Evolutionary conservation across 2,888 invertebrate genomes (phyloP).

Genomic region (Drosophila imparisetae): DNA sequence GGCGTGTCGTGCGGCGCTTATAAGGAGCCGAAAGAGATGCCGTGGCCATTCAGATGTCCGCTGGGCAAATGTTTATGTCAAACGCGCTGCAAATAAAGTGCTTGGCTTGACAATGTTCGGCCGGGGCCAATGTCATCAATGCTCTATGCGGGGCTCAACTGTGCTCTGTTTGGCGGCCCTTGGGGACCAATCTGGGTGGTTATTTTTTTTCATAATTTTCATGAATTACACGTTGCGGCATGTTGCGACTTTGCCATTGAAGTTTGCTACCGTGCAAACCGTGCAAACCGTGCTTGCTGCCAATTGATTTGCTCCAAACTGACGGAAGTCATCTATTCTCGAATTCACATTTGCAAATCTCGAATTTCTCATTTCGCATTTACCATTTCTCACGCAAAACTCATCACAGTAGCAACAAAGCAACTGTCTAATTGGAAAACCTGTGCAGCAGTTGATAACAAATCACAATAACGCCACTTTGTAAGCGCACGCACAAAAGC

Average conservation of each 20-base stretch:
- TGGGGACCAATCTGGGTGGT: constrained; percentile 80
- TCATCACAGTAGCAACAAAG: constrained; percentile 31
- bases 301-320: constrained; percentile 41
- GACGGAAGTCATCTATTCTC: constrained; percentile 55
- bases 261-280: constrained; percentile 17
- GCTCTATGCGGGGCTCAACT: constrained; percentile 13
- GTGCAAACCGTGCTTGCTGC: constrained; percentile 21
- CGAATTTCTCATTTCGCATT: constrained; percentile 28
- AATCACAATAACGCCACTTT: constrained; percentile 62
- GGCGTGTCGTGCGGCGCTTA: constrained; percentile 73
- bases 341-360: constrained; percentile 57
- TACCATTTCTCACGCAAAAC: constrained; percentile 42
- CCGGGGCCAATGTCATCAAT: constrained; percentile 70
- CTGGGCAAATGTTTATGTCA: constrained; percentile 80
- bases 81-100: constrained; percentile 79
- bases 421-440: constrained; percentile 42
- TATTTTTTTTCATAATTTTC: constrained; percentile 73
- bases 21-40: constrained; percentile 75
- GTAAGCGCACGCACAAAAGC: constrained; percentile 61
- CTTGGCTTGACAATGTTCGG: constrained; percentile 78
- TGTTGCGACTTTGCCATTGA: constrained; percentile 47
- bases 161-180: constrained; percentile 55
- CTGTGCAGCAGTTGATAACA: constrained; percentile 41
- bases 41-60: constrained; percentile 77
- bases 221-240: constrained; percentile 67